Percentiles rank a stretch among this genome's conserved stretches.
Conservation (phyloP, 2,797 vertebrate genomes). For the Propithecus deckenii region DNA sequence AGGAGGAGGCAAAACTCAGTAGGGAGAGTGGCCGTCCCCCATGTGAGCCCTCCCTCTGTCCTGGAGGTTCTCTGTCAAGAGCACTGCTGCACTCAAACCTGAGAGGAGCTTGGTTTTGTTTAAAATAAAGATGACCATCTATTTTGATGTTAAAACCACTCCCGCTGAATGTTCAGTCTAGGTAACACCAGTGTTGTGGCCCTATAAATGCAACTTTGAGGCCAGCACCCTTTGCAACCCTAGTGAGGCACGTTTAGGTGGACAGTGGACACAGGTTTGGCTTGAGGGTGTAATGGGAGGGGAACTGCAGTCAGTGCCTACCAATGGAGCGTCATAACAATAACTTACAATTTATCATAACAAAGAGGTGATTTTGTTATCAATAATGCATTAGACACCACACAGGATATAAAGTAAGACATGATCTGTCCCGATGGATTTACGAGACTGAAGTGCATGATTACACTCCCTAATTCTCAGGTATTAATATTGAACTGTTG, state of each 20-base stretch:
- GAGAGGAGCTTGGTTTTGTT: neutral
- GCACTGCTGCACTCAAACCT: neutral
- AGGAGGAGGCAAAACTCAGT: neutral
- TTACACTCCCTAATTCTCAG: neutral
- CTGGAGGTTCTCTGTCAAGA: neutral
- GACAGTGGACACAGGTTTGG: neutral
- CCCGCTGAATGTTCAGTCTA: neutral
- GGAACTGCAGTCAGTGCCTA: neutral
- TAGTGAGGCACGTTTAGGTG: fast-evolving
- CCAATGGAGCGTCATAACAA: fast-evolving
- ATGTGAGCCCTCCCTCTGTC: fast-evolving
- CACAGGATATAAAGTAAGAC: neutral
- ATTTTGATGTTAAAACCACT: neutral
- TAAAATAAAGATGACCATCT: neutral
- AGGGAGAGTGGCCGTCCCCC: fast-evolving
- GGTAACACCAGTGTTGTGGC: too few species aligned
- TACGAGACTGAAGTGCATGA: neutral
- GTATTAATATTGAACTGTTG: fast-evolving
- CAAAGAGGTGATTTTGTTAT: neutral
- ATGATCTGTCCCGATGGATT: fast-evolving
- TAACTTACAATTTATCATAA: too few species aligned
- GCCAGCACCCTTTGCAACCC: neutral
- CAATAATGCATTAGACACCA: fast-evolving
- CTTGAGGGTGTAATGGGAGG: neutral
- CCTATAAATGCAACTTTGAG: neutral